phyloP scores from a whole-genome alignment of 2,797 vertebrate species.

The Emys orbicularis region DNA sequence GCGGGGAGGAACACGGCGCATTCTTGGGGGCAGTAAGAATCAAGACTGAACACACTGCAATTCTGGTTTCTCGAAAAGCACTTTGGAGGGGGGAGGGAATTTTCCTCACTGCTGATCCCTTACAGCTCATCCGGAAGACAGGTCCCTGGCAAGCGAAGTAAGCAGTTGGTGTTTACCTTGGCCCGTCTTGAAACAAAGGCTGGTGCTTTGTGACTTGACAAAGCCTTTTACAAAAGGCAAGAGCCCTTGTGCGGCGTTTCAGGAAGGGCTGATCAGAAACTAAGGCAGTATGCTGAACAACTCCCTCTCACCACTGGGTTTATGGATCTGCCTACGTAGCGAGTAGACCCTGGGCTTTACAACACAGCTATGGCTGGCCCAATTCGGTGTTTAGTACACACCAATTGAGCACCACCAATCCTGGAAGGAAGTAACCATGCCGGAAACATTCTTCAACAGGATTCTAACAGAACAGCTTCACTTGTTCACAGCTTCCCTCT shows the following conservation, averaged over 20 bases:
- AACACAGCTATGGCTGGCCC: neutral
- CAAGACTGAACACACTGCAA: neutral
- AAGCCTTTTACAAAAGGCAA: neutral
- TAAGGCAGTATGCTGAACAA: neutral
- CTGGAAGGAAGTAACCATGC: neutral
- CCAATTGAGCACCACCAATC: neutral
- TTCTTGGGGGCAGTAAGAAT: neutral
- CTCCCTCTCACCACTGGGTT: neutral
- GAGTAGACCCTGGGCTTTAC: neutral
- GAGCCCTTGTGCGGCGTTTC: neutral
- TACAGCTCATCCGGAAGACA: neutral
- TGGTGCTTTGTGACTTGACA: neutral
- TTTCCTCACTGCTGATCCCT: too few relatives aligned
- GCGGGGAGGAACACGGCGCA: rapidly evolving
- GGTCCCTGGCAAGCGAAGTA: neutral
- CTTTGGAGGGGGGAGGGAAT: neutral
- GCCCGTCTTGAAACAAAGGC: neutral
- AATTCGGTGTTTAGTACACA: neutral
- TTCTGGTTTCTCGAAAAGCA: neutral
- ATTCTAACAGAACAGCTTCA: neutral
- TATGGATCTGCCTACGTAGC: neutral
- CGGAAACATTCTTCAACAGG: rapidly evolving
- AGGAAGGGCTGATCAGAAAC: neutral
- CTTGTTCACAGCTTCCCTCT: neutral
- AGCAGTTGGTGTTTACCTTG: neutral